Conservation (phyloP, 1,140 invertebrate species). For the Paraescarpia echinospica region DNA sequence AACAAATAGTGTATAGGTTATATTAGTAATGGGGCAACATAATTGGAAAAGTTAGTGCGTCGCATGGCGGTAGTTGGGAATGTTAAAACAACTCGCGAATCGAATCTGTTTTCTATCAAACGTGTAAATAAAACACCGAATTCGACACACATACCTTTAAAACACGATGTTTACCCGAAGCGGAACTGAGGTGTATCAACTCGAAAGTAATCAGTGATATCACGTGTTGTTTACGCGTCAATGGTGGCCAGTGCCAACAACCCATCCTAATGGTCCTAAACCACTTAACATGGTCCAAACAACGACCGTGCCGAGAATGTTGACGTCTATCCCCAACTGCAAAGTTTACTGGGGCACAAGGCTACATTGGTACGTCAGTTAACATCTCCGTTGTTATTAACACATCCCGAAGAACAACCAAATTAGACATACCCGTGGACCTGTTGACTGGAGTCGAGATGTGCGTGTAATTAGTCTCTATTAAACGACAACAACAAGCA, state of each 20-base stretch:
- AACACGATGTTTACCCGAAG: not conserved
- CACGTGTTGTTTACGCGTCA: constrained; percentile 3
- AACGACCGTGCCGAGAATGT: not conserved
- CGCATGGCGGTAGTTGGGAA: not conserved
- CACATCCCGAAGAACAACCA: not conserved
- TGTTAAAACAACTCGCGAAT: not conserved
- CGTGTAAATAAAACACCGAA: not conserved
- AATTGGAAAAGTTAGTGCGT: not conserved
- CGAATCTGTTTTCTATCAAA: not conserved
- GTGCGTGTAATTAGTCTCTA: not conserved
- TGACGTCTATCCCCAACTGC: not conserved
- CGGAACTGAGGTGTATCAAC: not conserved
- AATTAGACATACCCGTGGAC: not conserved
- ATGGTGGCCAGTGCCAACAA: not conserved
- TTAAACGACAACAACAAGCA: not conserved
- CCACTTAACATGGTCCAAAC: not conserved
- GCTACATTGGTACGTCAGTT: not conserved
- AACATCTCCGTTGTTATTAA: not conserved
- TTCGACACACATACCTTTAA: not conserved
- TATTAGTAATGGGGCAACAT: not conserved
- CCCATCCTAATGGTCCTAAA: not conserved
- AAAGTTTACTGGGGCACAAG: not conserved
- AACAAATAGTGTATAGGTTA: not conserved
- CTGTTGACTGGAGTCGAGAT: too few species aligned
- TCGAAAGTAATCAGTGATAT: not conserved